A percentile compares a stretch with the other conserved stretches of the same genome.
These are phyloP conservation scores for Agrotis segetum DNA, from an alignment of 2,888 invertebrate species.

Conservation along the genomic window DNA sequence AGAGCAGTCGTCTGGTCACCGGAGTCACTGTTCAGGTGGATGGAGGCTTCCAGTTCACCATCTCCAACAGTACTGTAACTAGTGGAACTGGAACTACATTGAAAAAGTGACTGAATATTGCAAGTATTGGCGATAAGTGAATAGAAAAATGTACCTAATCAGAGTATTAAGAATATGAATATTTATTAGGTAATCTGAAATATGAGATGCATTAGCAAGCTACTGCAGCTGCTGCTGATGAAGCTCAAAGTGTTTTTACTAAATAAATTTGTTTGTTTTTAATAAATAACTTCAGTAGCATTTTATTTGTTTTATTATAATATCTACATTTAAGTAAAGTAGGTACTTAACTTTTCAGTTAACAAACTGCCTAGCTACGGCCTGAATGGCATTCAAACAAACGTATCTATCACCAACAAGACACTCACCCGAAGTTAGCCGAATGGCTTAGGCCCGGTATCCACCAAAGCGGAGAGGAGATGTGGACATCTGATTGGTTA, in stretches of 20 bases:
- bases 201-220: no score
- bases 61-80: neutral
- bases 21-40: conserved; percentile 87
- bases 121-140: no score
- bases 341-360: neutral
- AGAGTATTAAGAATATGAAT: neutral
- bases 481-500: no score
- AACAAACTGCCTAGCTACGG: no score
- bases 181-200: no score
- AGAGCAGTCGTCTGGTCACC: conserved; percentile 95
- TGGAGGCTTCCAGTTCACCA: conserved; percentile 60
- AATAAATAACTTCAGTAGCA: neutral
- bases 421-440: no score
- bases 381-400: no score
- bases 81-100: neutral
- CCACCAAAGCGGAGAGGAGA: no score
- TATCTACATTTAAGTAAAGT: neutral
- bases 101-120: conserved; percentile 4
- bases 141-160: neutral
- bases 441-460: no score
- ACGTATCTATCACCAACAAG: no score
- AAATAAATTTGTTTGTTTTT: neutral
- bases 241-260: neutral
- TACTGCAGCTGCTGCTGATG: neutral
- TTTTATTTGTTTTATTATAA: neutral